phyloP scores from a whole-genome alignment of 2,797 vertebrate genomes.

The Crenichthys baileyi region DNA sequence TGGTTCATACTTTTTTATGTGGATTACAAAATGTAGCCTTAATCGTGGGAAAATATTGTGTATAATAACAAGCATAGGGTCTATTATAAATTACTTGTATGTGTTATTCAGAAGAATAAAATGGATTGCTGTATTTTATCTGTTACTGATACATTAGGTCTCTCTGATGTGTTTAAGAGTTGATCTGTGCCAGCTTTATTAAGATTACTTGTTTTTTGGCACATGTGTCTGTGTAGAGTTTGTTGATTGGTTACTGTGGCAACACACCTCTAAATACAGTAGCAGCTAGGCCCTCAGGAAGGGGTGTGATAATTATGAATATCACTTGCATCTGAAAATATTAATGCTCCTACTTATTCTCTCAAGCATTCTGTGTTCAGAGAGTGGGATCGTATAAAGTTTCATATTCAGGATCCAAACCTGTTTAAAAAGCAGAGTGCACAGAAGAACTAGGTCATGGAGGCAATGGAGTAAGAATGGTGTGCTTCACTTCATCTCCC shows the following conservation, averaged over 20 bases:
- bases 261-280: neutral
- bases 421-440: neutral
- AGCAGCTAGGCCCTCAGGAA: neutral
- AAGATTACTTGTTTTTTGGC: neutral
- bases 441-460: constrained; percentile 2
- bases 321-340: constrained; percentile 1
- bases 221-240: neutral
- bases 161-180: too few relatives aligned
- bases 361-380: neutral
- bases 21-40: too few relatives aligned
- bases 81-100: neutral
- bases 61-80: neutral
- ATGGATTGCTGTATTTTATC: too few relatives aligned
- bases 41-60: neutral
- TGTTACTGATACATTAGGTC: too few relatives aligned
- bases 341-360: neutral
- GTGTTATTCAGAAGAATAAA: neutral
- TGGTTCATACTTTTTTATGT: neutral
- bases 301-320: neutral
- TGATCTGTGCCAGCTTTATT: neutral
- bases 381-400: neutral
- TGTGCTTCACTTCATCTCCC: neutral
- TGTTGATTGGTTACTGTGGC: constrained; percentile 6
- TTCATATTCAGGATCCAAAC: neutral
- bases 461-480: neutral